phyloP scores from a whole-genome alignment of 2,113 vertebrate species.

The Circaetus gallicus region DNA sequence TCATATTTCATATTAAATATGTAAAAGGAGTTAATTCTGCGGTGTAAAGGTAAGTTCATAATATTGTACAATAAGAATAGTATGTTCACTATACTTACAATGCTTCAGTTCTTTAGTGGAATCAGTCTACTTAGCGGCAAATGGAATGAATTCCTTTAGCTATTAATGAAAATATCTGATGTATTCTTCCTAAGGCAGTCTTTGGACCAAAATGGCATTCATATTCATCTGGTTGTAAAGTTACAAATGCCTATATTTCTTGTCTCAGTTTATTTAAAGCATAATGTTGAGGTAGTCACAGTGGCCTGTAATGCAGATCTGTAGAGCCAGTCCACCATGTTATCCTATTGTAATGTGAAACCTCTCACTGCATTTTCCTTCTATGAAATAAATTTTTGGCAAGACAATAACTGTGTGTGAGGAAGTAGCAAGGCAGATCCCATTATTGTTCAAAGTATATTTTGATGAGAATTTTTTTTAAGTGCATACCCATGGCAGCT shows the following conservation, averaged over 20 bases:
- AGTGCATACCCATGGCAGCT: background rate
- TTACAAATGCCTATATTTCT: slow-evolving; percentile 18
- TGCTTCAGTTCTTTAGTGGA: background rate
- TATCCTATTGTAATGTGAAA: slow-evolving; percentile 34
- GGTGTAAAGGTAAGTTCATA: background rate
- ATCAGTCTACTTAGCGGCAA: background rate
- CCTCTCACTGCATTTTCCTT: slow-evolving; percentile 14
- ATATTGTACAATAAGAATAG: background rate
- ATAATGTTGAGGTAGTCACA: background rate
- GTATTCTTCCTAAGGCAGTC: background rate
- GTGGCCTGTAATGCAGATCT: background rate
- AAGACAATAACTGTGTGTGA: background rate
- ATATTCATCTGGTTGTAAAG: background rate
- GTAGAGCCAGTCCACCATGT: background rate
- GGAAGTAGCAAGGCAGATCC: background rate
- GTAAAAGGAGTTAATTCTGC: background rate
- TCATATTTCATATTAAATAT: background rate
- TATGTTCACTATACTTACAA: background rate
- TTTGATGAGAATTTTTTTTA: background rate
- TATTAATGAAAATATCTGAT: slow-evolving; percentile 14
- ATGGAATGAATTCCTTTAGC: background rate
- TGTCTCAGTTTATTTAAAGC: slow-evolving; percentile 7
- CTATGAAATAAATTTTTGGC: slow-evolving; percentile 16
- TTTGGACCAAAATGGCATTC: slow-evolving; percentile 30
- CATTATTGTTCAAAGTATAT: background rate